Conservation (phyloP, 2,113 vertebrate genomes). For the Lampris megalopsis region DNA sequence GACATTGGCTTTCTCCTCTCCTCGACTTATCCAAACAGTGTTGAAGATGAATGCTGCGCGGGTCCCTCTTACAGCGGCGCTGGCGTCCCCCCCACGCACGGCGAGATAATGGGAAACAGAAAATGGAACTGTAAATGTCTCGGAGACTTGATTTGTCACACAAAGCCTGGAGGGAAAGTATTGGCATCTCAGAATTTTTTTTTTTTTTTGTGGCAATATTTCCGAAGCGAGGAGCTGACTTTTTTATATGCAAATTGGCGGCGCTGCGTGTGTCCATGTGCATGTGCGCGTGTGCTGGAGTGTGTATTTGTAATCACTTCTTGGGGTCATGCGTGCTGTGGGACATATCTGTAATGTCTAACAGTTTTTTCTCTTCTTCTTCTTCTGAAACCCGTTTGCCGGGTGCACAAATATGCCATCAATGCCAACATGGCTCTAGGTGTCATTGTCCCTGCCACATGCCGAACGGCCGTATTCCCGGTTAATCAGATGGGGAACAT, state of each 20-base stretch:
- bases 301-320: constrained; percentile 49
- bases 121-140: accelerated
- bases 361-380: constrained; percentile 42
- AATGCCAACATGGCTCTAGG: constrained; percentile 8
- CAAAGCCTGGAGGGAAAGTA: not conserved
- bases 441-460: constrained; percentile 23
- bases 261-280: constrained; percentile 3
- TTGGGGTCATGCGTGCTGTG: constrained; percentile 54
- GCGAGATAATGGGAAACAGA: not conserved
- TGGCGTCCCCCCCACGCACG: constrained; percentile 7
- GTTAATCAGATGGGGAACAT: constrained; percentile 36
- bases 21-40: constrained; percentile 32
- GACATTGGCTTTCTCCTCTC: not conserved
- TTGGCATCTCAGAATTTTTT: constrained; percentile 30
- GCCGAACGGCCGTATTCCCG: not conserved
- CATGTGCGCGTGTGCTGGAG: constrained; percentile 37
- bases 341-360: constrained; percentile 58
- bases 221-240: constrained; percentile 5
- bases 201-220: not conserved
- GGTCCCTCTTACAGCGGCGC: not conserved
- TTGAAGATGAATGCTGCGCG: constrained; percentile 40
- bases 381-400: constrained; percentile 27
- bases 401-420: constrained; percentile 7
- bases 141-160: constrained; percentile 21
- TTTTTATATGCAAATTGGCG: not conserved